Evolutionary conservation across 2,113 vertebrate species (phyloP).

Genomic region (Hydrochoerus hydrochaeris): DNA sequence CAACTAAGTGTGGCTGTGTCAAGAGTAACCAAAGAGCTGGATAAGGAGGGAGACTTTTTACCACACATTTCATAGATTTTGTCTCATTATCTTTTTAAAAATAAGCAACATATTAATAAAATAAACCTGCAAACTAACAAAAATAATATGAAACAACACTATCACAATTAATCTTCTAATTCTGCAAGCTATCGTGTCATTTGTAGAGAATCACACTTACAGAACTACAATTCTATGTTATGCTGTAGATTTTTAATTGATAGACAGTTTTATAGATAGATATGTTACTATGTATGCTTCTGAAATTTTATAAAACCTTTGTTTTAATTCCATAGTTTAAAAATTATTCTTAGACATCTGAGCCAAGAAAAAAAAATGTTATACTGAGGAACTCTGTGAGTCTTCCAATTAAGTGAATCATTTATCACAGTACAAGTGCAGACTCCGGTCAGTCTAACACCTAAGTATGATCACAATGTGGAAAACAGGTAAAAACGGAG

Average conservation of each 20-base stretch:
- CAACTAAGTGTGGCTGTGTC: neutral
- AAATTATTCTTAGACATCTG: slow-evolving; percentile 21
- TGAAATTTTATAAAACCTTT: neutral
- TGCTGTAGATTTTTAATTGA: neutral
- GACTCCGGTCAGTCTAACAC: neutral
- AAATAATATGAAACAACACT: neutral
- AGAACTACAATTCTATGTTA: neutral
- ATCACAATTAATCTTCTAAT: neutral
- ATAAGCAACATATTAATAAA: neutral
- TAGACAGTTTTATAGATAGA: neutral
- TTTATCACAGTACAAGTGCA: slow-evolving; percentile 7
- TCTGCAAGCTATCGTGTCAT: neutral
- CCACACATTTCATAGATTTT: neutral
- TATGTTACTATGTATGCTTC: neutral
- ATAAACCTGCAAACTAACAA: neutral
- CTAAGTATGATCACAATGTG: neutral
- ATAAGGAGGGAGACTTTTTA: neutral
- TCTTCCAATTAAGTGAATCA: neutral
- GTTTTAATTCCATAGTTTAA: neutral
- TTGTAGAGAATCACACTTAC: neutral
- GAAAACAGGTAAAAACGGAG: neutral
- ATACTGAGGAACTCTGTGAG: neutral
- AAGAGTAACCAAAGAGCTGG: neutral
- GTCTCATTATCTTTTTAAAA: neutral
- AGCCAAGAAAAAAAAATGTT: neutral